phyloP scores from a whole-genome alignment of 2,888 invertebrate genomes.

The Yponomeuta evonymella region DNA sequence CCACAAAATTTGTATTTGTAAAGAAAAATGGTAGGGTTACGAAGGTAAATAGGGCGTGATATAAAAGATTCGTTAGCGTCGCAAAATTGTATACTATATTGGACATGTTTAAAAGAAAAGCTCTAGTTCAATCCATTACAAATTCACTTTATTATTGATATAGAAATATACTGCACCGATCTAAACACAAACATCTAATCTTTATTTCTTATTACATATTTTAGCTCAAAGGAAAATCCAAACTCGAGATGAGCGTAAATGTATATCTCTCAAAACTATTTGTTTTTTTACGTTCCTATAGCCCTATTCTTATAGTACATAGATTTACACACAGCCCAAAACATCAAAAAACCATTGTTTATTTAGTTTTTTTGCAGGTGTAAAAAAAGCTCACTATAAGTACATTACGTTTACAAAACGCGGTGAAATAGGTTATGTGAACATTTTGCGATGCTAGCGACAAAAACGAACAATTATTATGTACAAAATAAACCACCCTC shows the following conservation, averaged over 20 bases:
- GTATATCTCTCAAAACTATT: slow-evolving; percentile 70
- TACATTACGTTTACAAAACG: slow-evolving; percentile 23
- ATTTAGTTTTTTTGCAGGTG: slow-evolving; percentile 36
- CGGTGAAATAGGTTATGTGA: slow-evolving; percentile 67
- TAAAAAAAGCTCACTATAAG: slow-evolving; percentile 14
- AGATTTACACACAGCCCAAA: slow-evolving; percentile 73
- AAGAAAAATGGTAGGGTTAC: slow-evolving; percentile 65
- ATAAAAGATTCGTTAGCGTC: slow-evolving; percentile 49
- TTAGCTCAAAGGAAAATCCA: slow-evolving; percentile 50
- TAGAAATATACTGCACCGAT: slow-evolving; percentile 62
- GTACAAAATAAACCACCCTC: not conserved
- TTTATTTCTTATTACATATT: slow-evolving; percentile 35
- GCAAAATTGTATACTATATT: slow-evolving; percentile 40
- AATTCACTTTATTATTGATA: slow-evolving; percentile 70
- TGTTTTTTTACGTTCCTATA: slow-evolving; percentile 38
- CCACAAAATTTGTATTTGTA: slow-evolving; percentile 28
- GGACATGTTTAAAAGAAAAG: slow-evolving; percentile 40
- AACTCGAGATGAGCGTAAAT: slow-evolving; percentile 57
- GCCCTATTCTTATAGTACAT: slow-evolving; percentile 30
- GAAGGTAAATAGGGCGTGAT: not conserved
- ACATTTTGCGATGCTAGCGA: slow-evolving; percentile 77
- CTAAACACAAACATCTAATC: slow-evolving; percentile 69
- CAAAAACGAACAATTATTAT: not conserved
- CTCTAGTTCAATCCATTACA: slow-evolving; percentile 50
- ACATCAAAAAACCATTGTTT: slow-evolving; percentile 50